A percentile compares a stretch with the other conserved stretches of the same genome.
Evolutionary conservation across 2,888 invertebrate species (phyloP).

Genomic region (Lasiommata megera): DNA sequence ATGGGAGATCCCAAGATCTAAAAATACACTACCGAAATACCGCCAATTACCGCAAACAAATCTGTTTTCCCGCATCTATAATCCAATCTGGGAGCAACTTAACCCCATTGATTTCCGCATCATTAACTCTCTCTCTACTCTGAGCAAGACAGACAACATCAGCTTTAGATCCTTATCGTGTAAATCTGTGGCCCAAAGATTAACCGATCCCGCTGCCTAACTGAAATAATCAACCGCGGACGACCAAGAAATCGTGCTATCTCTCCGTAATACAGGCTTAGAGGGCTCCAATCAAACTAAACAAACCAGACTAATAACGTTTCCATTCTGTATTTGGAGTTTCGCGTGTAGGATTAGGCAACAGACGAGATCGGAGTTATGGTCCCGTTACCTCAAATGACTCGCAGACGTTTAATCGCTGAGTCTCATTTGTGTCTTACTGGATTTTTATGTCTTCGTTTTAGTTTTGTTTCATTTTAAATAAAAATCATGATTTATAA

Average conservation of each 20-base stretch:
- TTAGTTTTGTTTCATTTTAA: slow-evolving; percentile 15
- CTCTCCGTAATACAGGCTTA: slow-evolving; percentile 73
- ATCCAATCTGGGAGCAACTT: slow-evolving; percentile 71
- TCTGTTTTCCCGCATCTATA: slow-evolving; percentile 75
- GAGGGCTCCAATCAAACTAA: slow-evolving; percentile 77
- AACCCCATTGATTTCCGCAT: slow-evolving; percentile 80
- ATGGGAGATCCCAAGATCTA: background rate
- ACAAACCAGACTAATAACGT: slow-evolving; percentile 76
- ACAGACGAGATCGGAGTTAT: slow-evolving; percentile 69
- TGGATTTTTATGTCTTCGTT: slow-evolving; percentile 8
- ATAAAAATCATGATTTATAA: slow-evolving; percentile 20
- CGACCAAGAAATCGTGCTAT: slow-evolving; percentile 77
- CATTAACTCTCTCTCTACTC: slow-evolving; percentile 75
- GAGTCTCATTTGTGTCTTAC: slow-evolving; percentile 19
- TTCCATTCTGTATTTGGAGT: slow-evolving; percentile 73
- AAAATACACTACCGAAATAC: slow-evolving; percentile 27
- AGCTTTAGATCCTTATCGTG: slow-evolving; percentile 77
- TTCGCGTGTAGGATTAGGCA: slow-evolving; percentile 69
- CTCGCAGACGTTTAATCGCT: slow-evolving; percentile 39
- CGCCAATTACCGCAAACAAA: slow-evolving; percentile 65
- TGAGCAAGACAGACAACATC: slow-evolving; percentile 81
- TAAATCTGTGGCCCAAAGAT: slow-evolving; percentile 70
- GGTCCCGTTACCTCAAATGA: slow-evolving; percentile 72
- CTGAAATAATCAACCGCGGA: slow-evolving; percentile 74
- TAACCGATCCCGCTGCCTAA: slow-evolving; percentile 68